A percentile compares a stretch with the other conserved stretches of the same genome.
Conservation (phyloP, 2,888 invertebrate genomes). For the Drosophila melanosoma region DNA sequence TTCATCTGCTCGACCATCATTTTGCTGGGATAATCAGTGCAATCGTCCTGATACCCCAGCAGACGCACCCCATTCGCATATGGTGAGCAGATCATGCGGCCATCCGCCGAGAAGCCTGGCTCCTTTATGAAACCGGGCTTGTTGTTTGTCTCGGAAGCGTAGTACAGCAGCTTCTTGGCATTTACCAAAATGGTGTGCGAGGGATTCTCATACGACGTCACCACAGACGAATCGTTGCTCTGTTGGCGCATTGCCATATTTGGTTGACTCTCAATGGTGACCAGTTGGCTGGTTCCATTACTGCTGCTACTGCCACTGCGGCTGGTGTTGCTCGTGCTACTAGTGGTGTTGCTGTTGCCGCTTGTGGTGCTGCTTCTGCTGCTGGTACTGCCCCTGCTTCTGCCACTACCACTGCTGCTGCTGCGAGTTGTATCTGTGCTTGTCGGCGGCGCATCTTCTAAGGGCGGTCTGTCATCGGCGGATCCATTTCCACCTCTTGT, state of each 20-base stretch:
- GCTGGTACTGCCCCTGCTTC: not conserved
- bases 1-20: slow-evolving; percentile 85
- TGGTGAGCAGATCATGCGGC: slow-evolving; percentile 95
- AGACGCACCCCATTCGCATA: slow-evolving; percentile 94
- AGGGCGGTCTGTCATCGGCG: not conserved
- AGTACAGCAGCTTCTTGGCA: slow-evolving; percentile 92
- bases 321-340: slow-evolving; percentile 16
- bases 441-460: not conserved
- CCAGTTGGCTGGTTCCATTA: slow-evolving; percentile 36
- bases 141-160: slow-evolving; percentile 93
- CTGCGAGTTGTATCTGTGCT: not conserved
- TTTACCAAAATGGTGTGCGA: slow-evolving; percentile 86
- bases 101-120: slow-evolving; percentile 95
- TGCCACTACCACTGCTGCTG: not conserved
- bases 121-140: slow-evolving; percentile 97
- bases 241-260: slow-evolving; percentile 61
- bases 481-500: not conserved
- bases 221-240: slow-evolving; percentile 21
- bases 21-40: slow-evolving; percentile 89
- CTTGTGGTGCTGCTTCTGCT: slow-evolving; percentile 42
- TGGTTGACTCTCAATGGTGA: slow-evolving; percentile 48
- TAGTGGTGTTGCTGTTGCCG: slow-evolving; percentile 5
- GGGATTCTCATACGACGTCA: slow-evolving; percentile 14
- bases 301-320: slow-evolving; percentile 36
- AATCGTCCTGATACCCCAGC: slow-evolving; percentile 91